Conservation (phyloP, 2,888 invertebrate genomes). For the Meteorus cinctellus region DNA sequence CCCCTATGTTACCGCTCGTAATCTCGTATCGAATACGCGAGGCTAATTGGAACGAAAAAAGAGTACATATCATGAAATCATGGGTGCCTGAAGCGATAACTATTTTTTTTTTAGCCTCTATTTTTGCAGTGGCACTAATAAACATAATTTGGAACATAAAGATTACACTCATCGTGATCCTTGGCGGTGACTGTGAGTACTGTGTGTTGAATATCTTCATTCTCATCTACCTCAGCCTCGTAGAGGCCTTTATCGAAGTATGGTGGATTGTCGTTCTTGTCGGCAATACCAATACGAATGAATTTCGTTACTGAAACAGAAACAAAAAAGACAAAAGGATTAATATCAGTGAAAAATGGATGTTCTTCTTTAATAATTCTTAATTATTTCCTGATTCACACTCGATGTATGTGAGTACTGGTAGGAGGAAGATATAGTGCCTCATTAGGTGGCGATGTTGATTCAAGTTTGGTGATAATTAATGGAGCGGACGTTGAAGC, state of each 20-base stretch:
- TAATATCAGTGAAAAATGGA: background rate
- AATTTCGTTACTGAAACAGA: conserved; percentile 94
- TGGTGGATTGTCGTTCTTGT: conserved; percentile 99
- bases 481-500: conserved; percentile 48
- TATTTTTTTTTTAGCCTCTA: no score
- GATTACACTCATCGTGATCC: conserved; percentile 99
- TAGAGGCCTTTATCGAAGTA: conserved; percentile 97
- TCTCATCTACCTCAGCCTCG: conserved; percentile 98
- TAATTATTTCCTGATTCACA: background rate
- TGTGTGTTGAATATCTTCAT: conserved; percentile 97
- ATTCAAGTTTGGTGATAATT: conserved; percentile 49
- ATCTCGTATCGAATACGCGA: conserved; percentile 99
- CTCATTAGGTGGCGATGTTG: conserved; percentile 6
- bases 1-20: conserved; percentile 98
- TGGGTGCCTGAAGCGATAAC: no score
- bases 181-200: conserved; percentile 98
- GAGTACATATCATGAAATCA: no score
- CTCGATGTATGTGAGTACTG: background rate
- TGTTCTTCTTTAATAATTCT: background rate
- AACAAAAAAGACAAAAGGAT: conserved; percentile 42
- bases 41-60: conserved; percentile 73
- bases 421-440: background rate
- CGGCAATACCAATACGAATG: conserved; percentile 98
- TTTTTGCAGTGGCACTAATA: no score
- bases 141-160: conserved; percentile 45